Conservation (phyloP, 2,888 invertebrate species). For the Pollenia griseotomentosa region DNA sequence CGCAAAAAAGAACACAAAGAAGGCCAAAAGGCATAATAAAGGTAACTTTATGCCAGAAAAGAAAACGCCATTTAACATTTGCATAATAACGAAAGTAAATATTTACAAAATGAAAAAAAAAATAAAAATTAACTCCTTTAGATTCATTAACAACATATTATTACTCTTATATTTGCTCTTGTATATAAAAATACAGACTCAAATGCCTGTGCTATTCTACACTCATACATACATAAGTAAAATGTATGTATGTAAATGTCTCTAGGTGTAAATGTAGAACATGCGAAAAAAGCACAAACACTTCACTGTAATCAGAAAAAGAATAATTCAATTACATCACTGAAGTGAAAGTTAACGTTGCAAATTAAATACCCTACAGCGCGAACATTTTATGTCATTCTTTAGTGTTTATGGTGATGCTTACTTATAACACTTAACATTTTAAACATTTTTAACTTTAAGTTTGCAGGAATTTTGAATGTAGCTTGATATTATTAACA, state of each 20-base stretch:
- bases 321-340: conserved; percentile 57
- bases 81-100: too few species aligned
- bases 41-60: too few species aligned
- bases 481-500: too few species aligned
- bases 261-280: conserved; percentile 49
- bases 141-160: background rate
- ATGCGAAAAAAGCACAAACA: conserved; percentile 32
- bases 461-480: too few species aligned
- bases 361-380: background rate
- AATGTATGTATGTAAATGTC: conserved; percentile 10
- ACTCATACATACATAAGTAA: background rate
- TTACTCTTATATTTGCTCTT: background rate
- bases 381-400: too few species aligned
- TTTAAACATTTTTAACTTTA: too few species aligned
- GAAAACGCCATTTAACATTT: too few species aligned
- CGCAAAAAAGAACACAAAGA: too few species aligned
- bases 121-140: conserved; percentile 10
- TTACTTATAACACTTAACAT: too few species aligned
- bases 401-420: too few species aligned
- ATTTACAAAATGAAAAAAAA: too few species aligned
- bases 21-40: too few species aligned
- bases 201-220: background rate
- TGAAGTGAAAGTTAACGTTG: conserved; percentile 65
- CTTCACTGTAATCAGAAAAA: conserved; percentile 31
- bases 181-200: background rate